Base-by-base conservation (phyloP, 2,888 invertebrate genomes). In the Heteromurus nitidus region DNA sequence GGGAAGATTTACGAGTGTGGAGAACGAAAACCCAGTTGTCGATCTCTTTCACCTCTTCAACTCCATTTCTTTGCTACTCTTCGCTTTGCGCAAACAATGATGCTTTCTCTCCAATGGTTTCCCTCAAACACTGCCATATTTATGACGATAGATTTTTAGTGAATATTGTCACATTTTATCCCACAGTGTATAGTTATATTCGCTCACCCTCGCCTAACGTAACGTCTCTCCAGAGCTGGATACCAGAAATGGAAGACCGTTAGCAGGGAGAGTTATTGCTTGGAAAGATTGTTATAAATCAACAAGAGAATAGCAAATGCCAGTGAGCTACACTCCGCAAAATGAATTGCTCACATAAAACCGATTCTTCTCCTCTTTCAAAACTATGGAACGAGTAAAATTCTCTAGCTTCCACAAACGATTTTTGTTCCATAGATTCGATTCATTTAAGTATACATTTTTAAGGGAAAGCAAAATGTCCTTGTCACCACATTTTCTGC, bases 311-410 rank as follows among this genome's bases (percentile, higher is more conserved):
- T 76, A 68, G 58, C 36, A 76, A 65, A 67, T 18, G 67, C 75
- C 67, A 76, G 47, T 47, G 68, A 68, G 58, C 22, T 60, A 67
- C 68, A 76, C 58, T 76, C 67, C 67, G 65, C 16, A 67, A 76
- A 76, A 76, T 76, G 75, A 60, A 76, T 76, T 50, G 58, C 60
- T 67, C 75, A 76, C 75, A 76, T 76, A 76, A 76, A 73, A 76
- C 42, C 55, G 75, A 76, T 67, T 68, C 68, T 58, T 67, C 60
- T 30, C n/a, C 26, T 9, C 9, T 62, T 36, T 18, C 31, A 62
- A 60, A 62, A 62, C 55, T 55, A 26, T 55, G 26, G 55, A 55
- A n/a, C 18, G 28, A 22, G 36, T 42, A 65, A 36, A 55, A 53
- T 74, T 74, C 55, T 18, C 18, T 3, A 13, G 26, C 55, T 26